phyloP scores from a whole-genome alignment of 2,797 vertebrate genomes.

The Mormyrops attenuatus region DNA sequence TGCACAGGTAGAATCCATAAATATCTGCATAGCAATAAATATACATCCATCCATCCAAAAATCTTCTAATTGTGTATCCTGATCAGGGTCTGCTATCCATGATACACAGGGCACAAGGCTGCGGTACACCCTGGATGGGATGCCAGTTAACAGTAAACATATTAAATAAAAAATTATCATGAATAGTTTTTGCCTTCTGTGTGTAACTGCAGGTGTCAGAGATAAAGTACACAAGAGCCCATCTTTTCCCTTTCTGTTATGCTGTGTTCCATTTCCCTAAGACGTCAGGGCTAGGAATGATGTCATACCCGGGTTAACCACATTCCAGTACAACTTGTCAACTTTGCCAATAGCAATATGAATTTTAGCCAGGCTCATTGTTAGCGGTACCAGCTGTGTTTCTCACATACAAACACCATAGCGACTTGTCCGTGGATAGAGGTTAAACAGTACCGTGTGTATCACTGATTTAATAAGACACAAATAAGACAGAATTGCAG shows the following conservation, averaged over 20 bases:
- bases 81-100: background rate
- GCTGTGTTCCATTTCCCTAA: background rate
- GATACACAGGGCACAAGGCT: background rate
- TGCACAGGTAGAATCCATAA: background rate
- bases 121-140: background rate
- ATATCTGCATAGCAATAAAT: background rate
- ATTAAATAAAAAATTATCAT: background rate
- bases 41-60: background rate
- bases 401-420: background rate
- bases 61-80: background rate
- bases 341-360: background rate
- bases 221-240: background rate
- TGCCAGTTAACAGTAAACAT: background rate
- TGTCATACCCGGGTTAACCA: background rate
- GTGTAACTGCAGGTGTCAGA: background rate
- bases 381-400: background rate
- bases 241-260: background rate
- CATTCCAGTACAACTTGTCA: background rate
- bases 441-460: background rate
- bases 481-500: no score
- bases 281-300: background rate
- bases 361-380: background rate
- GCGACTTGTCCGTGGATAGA: background rate
- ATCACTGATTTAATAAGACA: no score
- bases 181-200: background rate